These are phyloP conservation scores for Pseudomyrmex sp. DNA, from an alignment of 1,140 invertebrate genomes.

Conservation along the genomic window DNA sequence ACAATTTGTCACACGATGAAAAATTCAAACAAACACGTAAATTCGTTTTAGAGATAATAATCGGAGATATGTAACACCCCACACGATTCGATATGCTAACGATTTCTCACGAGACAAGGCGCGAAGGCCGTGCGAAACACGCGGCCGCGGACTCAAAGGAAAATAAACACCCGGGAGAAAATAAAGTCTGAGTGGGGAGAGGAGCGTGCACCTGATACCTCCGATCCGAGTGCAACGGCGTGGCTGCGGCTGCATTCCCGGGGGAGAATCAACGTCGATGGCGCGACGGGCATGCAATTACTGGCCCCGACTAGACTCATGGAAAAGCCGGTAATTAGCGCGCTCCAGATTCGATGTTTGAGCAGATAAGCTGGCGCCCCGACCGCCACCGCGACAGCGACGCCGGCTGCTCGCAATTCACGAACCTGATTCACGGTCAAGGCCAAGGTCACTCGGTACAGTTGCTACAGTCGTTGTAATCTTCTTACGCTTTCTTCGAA, in stretches of 20 bases:
- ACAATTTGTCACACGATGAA: too few relatives aligned
- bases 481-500: neutral
- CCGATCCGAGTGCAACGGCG: slow-evolving; percentile 35
- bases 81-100: neutral
- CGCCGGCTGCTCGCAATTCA: slow-evolving; percentile 59
- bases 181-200: slow-evolving; percentile 15
- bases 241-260: slow-evolving; percentile 60
- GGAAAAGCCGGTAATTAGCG: slow-evolving; percentile 75
- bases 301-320: slow-evolving; percentile 67
- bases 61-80: neutral
- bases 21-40: too few relatives aligned
- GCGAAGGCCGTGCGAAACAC: slow-evolving; percentile 8
- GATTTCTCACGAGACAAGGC: slow-evolving; percentile 3
- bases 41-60: slow-evolving; percentile 17
- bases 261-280: slow-evolving; percentile 72
- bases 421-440: slow-evolving; percentile 66
- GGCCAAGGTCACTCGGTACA: slow-evolving; percentile 60
- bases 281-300: slow-evolving; percentile 69
- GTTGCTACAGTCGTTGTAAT: slow-evolving; percentile 5
- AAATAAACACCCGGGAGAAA: slow-evolving; percentile 29
- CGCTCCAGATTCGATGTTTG: slow-evolving; percentile 75
- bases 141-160: neutral
- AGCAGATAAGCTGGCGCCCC: slow-evolving; percentile 71
- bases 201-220: slow-evolving; percentile 44
- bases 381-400: slow-evolving; percentile 51